Conservation (phyloP, 2,113 vertebrate species). For the Ochotona curzoniae region DNA sequence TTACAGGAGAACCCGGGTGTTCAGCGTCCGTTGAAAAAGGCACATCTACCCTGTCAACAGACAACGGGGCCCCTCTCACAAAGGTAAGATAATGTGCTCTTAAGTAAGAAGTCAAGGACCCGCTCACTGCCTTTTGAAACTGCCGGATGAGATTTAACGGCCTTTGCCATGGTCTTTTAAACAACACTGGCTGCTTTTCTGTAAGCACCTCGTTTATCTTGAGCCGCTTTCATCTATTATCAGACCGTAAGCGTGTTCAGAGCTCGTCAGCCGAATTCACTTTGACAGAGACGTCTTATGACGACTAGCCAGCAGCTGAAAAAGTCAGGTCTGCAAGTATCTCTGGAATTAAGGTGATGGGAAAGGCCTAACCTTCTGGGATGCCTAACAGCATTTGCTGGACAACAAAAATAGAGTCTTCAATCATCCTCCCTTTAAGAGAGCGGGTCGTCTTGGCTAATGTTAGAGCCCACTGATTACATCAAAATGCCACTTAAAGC, state of each 20-base stretch:
- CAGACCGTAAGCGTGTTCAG: slow-evolving; percentile 85
- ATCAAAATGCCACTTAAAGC: slow-evolving; percentile 57
- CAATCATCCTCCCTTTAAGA: slow-evolving; percentile 8
- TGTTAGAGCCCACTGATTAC: background rate
- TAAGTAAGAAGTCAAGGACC: slow-evolving; percentile 85
- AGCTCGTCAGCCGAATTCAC: slow-evolving; percentile 86
- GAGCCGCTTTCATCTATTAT: slow-evolving; percentile 88
- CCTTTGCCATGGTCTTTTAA: slow-evolving; percentile 86
- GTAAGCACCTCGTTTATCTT: slow-evolving; percentile 89
- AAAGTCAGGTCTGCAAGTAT: slow-evolving; percentile 72
- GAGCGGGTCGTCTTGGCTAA: slow-evolving; percentile 57
- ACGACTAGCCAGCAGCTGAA: slow-evolving; percentile 83
- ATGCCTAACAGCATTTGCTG: slow-evolving; percentile 75
- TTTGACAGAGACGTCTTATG: slow-evolving; percentile 86
- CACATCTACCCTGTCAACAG: slow-evolving; percentile 78
- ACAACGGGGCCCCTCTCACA: slow-evolving; percentile 78
- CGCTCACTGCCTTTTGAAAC: slow-evolving; percentile 84
- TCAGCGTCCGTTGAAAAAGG: slow-evolving; percentile 78
- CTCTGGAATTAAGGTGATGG: slow-evolving; percentile 86
- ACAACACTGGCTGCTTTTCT: slow-evolving; percentile 86
- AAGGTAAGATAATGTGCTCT: slow-evolving; percentile 84
- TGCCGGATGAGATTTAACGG: slow-evolving; percentile 87
- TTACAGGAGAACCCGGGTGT: slow-evolving; percentile 60
- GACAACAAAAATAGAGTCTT: slow-evolving; percentile 80
- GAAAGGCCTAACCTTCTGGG: slow-evolving; percentile 85